phyloP scores from a whole-genome alignment of 1,140 invertebrate genomes.

The Stegodyphus mimosarum region DNA sequence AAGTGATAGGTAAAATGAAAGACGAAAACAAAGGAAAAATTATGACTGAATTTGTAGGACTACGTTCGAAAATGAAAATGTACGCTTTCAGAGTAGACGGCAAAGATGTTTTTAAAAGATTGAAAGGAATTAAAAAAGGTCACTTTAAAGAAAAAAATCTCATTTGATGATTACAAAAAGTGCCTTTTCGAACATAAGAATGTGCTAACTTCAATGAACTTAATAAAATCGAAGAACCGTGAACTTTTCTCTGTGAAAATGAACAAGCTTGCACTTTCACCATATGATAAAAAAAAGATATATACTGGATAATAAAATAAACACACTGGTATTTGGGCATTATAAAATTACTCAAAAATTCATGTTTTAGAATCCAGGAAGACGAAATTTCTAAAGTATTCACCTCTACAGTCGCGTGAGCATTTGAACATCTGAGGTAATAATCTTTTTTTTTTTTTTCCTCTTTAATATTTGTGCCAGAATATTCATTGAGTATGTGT shows the following conservation, averaged over 20 bases:
- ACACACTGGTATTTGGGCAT: background rate
- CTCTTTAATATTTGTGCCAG: no score
- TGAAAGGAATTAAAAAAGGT: constrained; percentile 28
- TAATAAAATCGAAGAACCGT: background rate
- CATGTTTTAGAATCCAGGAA: no score
- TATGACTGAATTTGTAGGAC: constrained; percentile 68
- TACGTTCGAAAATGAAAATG: constrained; percentile 67
- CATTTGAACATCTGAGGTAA: no score
- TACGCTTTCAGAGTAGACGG: constrained; percentile 4
- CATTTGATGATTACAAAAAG: constrained; percentile 20
- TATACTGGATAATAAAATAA: background rate
- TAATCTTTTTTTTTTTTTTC: no score
- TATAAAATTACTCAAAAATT: background rate
- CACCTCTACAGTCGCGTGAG: no score
- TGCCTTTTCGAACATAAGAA: constrained; percentile 20
- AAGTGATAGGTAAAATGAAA: constrained; percentile 70
- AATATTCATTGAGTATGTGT: no score
- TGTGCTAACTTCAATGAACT: background rate
- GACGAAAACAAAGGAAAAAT: constrained; percentile 68
- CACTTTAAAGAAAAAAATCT: background rate
- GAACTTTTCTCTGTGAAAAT: background rate
- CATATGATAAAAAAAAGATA: constrained; percentile 7
- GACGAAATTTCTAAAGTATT: no score
- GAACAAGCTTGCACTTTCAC: background rate
- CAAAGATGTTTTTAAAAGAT: background rate